Evolutionary conservation across 2,797 vertebrate species (phyloP).

Genomic region (Alfaro cultratus): DNA sequence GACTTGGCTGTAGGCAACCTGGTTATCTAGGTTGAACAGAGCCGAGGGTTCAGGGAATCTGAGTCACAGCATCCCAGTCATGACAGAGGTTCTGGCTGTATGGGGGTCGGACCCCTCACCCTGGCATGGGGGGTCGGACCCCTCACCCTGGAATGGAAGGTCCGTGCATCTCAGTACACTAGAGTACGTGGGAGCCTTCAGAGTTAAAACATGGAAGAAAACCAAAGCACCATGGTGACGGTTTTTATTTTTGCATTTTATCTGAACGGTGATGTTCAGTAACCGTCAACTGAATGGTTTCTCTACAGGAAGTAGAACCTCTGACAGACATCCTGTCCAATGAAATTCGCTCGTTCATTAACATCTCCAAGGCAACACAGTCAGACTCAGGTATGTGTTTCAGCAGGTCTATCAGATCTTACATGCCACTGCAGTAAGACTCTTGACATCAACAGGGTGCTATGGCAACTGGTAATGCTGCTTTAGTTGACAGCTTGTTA

Average conservation of each 20-base stretch:
- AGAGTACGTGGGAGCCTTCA: background rate
- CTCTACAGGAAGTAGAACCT: constrained; percentile 78
- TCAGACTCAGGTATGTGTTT: constrained; percentile 80
- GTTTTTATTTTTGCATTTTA: background rate
- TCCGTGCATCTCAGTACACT: background rate
- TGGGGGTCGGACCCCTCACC: no score
- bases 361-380: constrained; percentile 78
- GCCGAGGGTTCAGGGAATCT: background rate
- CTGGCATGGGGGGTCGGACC: no score
- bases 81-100: background rate
- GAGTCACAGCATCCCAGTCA: background rate
- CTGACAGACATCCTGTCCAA: constrained; percentile 82
- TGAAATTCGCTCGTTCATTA: constrained; percentile 83
- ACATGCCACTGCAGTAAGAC: background rate
- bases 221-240: background rate
- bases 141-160: no score
- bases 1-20: background rate
- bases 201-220: background rate
- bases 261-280: background rate
- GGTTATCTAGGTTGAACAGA: background rate
- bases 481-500: background rate
- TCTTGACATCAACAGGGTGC: background rate
- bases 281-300: background rate
- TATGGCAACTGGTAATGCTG: background rate
- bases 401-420: background rate